phyloP scores from a whole-genome alignment of 1,140 invertebrate species.

The Eupristina koningsbergeri region DNA sequence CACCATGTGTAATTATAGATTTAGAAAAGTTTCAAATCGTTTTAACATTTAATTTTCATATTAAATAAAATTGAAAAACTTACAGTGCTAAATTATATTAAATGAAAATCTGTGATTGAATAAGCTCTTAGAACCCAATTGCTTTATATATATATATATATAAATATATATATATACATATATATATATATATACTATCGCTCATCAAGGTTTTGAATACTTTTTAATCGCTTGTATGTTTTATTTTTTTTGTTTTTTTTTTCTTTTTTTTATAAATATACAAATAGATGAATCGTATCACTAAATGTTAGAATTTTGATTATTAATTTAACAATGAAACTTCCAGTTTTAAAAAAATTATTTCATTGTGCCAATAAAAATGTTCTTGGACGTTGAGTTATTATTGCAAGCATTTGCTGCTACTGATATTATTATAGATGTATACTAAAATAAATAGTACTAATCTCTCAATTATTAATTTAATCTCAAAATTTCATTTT shows the following conservation, averaged over 20 bases:
- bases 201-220: constrained; percentile 35
- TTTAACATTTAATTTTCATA: not conserved
- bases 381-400: too few species aligned
- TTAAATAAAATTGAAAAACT: not conserved
- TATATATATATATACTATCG: too few species aligned
- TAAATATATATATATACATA: too few species aligned
- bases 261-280: too few species aligned
- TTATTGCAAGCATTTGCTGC: too few species aligned
- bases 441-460: too few species aligned
- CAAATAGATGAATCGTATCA: not conserved
- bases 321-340: not conserved
- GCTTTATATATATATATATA: too few species aligned
- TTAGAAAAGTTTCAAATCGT: not conserved
- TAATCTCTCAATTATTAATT: not conserved
- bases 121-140: constrained; percentile 20
- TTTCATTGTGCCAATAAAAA: not conserved
- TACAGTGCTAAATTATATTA: not conserved
- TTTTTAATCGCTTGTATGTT: constrained; percentile 6
- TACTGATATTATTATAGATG: too few species aligned
- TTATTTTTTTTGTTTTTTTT: not conserved
- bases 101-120: not conserved
- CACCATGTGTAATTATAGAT: not conserved
- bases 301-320: not conserved
- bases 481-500: not conserved
- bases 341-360: not conserved